Base-by-base conservation (phyloP, 2,113 vertebrate species). In the Gobiocypris rarus region DNA sequence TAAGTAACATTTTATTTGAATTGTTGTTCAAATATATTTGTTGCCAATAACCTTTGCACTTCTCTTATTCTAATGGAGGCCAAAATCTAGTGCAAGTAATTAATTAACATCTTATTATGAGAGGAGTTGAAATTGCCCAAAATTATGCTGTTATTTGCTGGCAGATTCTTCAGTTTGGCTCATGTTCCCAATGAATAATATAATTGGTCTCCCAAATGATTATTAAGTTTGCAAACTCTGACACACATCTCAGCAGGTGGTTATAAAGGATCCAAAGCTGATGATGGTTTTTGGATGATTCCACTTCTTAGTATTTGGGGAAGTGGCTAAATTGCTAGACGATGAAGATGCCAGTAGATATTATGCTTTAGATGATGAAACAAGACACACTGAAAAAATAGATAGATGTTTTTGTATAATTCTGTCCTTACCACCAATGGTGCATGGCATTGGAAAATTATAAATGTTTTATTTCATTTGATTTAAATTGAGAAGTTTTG, bases 81-180 rank as follows among this genome's bases (percentile, higher is more conserved):
- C 79, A 85, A 15, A 22, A 54, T 48, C 45, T 15, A 67, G 58
- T 76, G 5, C 26, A 54, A 56, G 69, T 85, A 31, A 63, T 79
- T 78, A 34, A 52, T 83, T 56, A 83, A 50, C 70, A 75, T 79
- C 41, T 28, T 54, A 75, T 85, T 28, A 31, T 56, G 45, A 84
- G 84, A 84, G 48, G 76, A 70, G 74, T 70, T 56, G 50, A 28
- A 56, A 77, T 69, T 58, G 61, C 48, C 31, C n/a, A 77, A 67
- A 78, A 65, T 9, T 45, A 78, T 56, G 63, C 50, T 58, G 31
- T 34, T 52, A 78, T 48, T 58, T 84, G 48, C 31, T 10, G 69
- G 34, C 75, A 48, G 50, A 26, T 54, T 22, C 59, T 41, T 84
- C 24, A 5, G 61, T 38, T 56, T 43, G 63, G 74, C 61, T 76